A percentile compares a stretch with the other conserved stretches of the same genome.
phyloP scores from a whole-genome alignment of 2,797 vertebrate genomes.

The Lutjanus argentimaculatus region DNA sequence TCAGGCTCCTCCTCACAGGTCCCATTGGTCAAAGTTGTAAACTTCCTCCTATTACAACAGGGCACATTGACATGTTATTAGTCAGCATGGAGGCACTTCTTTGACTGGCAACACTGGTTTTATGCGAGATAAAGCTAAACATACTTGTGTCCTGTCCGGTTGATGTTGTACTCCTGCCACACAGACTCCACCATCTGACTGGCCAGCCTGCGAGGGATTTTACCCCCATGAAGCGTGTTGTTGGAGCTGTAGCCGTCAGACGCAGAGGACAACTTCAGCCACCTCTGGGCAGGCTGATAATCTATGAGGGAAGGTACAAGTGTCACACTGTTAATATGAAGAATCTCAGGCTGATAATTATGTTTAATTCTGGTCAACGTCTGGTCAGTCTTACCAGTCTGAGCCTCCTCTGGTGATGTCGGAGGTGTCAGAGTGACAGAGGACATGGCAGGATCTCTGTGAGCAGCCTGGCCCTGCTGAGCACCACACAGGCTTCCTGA shows the following conservation, averaged over 20 bases:
- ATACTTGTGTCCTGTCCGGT: slow-evolving; percentile 95
- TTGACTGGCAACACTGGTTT: background rate
- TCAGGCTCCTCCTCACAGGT: slow-evolving; percentile 93
- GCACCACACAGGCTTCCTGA: slow-evolving; percentile 90
- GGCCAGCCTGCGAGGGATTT: slow-evolving; percentile 94
- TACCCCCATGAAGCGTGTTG: slow-evolving; percentile 94
- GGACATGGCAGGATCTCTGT: slow-evolving; percentile 95
- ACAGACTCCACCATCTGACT: slow-evolving; percentile 95
- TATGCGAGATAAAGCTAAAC: slow-evolving; percentile 53
- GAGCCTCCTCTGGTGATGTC: slow-evolving; percentile 95
- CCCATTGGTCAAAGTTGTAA: slow-evolving; percentile 92
- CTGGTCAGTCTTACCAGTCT: slow-evolving; percentile 86
- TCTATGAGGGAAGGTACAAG: slow-evolving; percentile 75
- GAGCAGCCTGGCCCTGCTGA: slow-evolving; percentile 93
- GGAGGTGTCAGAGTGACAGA: slow-evolving; percentile 95
- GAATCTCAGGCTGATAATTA: background rate
- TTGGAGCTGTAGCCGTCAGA: slow-evolving; percentile 92
- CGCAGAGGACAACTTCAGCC: slow-evolving; percentile 92
- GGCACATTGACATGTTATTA: slow-evolving; percentile 16
- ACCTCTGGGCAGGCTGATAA: slow-evolving; percentile 93
- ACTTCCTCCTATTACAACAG: slow-evolving; percentile 90
- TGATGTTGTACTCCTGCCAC: slow-evolving; percentile 97
- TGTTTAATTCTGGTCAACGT: background rate
- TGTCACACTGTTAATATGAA: background rate
- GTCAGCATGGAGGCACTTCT: background rate